Conservation (phyloP, 2,797 vertebrate species). For the Macropus fuliginosus region DNA sequence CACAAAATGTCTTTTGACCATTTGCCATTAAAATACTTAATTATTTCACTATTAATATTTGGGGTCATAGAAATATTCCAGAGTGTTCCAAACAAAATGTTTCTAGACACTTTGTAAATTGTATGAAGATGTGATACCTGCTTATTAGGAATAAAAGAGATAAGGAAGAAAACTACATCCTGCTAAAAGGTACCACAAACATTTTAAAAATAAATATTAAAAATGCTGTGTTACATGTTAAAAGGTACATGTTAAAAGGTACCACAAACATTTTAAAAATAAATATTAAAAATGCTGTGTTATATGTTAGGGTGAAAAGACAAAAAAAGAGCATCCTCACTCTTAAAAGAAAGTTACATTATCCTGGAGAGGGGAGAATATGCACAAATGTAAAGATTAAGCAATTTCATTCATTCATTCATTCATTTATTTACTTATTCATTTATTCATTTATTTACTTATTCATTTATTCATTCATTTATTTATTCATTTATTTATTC, state of each 20-base stretch:
- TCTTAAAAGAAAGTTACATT: not conserved
- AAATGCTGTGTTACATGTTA: not conserved
- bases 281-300: not conserved
- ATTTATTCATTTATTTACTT: too few relatives aligned
- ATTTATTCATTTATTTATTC: too few relatives aligned
- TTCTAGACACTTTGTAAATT: not conserved
- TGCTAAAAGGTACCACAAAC: not conserved
- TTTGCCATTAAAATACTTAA: conserved; percentile 15
- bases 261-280: not conserved
- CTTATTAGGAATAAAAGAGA: not conserved
- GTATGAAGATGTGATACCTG: not conserved
- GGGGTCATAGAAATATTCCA: not conserved
- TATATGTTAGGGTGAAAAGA: not conserved
- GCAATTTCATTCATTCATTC: not conserved
- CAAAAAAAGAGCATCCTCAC: not conserved
- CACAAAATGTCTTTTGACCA: not conserved
- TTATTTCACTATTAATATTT: conserved; percentile 22
- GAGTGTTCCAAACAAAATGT: not conserved
- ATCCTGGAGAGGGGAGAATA: not conserved
- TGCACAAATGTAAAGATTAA: not conserved
- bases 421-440: too few relatives aligned
- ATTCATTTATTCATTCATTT: too few relatives aligned
- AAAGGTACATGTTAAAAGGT: too few relatives aligned
- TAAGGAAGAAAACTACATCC: not conserved
- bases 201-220: not conserved